Percentiles rank a stretch among this genome's conserved stretches.
These are phyloP conservation scores for Taxidea taxus DNA, from an alignment of 2,113 vertebrate genomes.

Conservation along the genomic window DNA sequence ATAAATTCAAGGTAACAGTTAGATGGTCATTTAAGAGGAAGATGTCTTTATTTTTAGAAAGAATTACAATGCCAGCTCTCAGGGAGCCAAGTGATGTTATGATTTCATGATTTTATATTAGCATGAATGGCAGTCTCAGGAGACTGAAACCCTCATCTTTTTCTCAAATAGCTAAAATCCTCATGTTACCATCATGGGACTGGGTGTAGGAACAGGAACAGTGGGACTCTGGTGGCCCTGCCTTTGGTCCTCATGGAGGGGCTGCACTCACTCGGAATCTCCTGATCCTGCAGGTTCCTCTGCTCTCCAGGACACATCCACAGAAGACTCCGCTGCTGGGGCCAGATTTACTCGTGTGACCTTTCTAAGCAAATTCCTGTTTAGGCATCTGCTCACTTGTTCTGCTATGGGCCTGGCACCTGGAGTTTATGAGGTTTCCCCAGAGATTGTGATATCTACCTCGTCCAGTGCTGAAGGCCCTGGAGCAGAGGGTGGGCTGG, in stretches of 20 bases:
- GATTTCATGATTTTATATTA: neutral
- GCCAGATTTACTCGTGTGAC: neutral
- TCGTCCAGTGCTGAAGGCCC: neutral
- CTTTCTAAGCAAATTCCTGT: neutral
- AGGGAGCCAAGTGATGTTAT: fast-evolving
- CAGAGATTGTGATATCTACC: neutral
- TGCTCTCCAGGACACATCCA: neutral
- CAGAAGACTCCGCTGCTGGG: neutral
- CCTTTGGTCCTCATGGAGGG: fast-evolving
- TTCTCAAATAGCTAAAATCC: neutral
- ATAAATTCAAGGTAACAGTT: neutral
- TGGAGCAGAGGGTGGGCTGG: neutral
- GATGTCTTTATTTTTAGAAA: neutral
- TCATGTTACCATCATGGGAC: neutral
- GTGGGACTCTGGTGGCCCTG: fast-evolving
- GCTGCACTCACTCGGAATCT: fast-evolving
- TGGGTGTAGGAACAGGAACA: neutral
- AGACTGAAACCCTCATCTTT: neutral
- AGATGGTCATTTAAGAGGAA: neutral
- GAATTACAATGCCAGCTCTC: neutral
- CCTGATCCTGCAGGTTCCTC: neutral
- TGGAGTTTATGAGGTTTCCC: neutral
- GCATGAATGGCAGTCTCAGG: neutral
- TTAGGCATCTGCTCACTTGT: neutral
- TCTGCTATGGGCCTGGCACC: neutral